Conservation (phyloP, 2,888 invertebrate species). For the Sclerodermus sp. region DNA sequence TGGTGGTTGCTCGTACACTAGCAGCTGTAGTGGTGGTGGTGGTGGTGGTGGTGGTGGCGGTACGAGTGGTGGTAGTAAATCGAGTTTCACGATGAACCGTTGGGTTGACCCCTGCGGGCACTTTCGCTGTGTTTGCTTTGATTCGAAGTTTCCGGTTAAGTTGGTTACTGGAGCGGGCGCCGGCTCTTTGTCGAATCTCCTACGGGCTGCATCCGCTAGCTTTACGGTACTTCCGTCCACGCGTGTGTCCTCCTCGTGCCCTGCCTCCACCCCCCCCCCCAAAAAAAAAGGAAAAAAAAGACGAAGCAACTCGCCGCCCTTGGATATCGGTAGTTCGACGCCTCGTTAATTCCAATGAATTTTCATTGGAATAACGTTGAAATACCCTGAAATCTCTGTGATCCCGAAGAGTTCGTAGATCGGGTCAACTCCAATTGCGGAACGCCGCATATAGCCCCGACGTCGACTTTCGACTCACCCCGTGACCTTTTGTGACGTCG, state of each 20-base stretch:
- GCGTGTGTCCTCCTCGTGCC: background rate
- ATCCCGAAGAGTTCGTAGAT: too few species aligned
- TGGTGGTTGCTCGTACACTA: too few species aligned
- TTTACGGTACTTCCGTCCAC: slow-evolving; percentile 13
- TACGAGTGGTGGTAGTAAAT: slow-evolving; percentile 22
- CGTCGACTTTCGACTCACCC: too few species aligned
- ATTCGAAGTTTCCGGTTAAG: slow-evolving; percentile 55
- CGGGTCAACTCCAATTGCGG: too few species aligned
- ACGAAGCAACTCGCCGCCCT: too few species aligned
- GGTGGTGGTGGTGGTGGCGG: background rate
- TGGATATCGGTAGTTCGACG: too few species aligned
- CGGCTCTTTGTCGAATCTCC: slow-evolving; percentile 27
- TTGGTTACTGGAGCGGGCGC: slow-evolving; percentile 45
- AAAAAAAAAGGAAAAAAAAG: too few species aligned
- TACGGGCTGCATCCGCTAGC: slow-evolving; percentile 11
- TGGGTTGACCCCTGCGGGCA: slow-evolving; percentile 49
- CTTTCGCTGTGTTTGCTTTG: slow-evolving; percentile 55
- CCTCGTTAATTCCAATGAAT: too few species aligned
- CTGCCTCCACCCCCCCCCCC: background rate
- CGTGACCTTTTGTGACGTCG: too few species aligned
- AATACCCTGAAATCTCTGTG: too few species aligned
- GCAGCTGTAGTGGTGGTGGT: background rate
- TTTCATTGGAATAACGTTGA: too few species aligned
- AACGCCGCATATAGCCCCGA: too few species aligned
- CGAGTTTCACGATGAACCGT: slow-evolving; percentile 37